Conservation (phyloP, 2,113 vertebrate species). For the Ochotona princeps region DNA sequence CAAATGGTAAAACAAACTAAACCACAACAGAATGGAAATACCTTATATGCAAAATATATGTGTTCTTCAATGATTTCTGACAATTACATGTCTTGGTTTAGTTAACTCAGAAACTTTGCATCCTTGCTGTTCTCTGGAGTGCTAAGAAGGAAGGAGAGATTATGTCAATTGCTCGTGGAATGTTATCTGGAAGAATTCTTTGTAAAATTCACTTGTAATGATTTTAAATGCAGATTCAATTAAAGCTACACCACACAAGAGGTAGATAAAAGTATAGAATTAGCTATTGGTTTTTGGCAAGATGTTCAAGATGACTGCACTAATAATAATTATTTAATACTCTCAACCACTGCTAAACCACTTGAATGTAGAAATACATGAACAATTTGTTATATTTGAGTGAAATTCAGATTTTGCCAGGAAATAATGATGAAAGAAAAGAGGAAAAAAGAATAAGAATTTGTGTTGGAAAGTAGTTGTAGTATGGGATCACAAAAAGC, state of each 20-base stretch:
- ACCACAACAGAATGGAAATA: slow-evolving; percentile 9
- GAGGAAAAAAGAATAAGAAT: not conserved
- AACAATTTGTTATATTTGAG: not conserved
- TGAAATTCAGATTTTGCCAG: not conserved
- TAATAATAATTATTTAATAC: not conserved
- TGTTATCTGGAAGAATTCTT: not conserved
- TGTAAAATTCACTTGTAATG: not conserved
- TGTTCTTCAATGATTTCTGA: not conserved
- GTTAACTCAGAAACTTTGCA: not conserved
- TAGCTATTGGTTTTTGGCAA: not conserved
- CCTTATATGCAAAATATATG: not conserved
- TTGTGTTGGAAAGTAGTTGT: not conserved
- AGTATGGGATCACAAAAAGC: not conserved
- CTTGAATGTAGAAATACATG: not conserved
- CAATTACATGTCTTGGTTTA: not conserved
- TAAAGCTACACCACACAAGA: not conserved
- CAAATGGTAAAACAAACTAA: not conserved
- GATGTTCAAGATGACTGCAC: not conserved
- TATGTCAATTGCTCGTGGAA: not conserved
- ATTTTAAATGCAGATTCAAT: not conserved
- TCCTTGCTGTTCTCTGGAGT: not conserved
- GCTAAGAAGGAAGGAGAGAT: not conserved
- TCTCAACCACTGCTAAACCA: not conserved
- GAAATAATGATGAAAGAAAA: not conserved
- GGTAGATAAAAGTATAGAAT: not conserved